These are phyloP conservation scores for Orius laevigatus DNA, from an alignment of 1,140 invertebrate species.

Conservation along the genomic window DNA sequence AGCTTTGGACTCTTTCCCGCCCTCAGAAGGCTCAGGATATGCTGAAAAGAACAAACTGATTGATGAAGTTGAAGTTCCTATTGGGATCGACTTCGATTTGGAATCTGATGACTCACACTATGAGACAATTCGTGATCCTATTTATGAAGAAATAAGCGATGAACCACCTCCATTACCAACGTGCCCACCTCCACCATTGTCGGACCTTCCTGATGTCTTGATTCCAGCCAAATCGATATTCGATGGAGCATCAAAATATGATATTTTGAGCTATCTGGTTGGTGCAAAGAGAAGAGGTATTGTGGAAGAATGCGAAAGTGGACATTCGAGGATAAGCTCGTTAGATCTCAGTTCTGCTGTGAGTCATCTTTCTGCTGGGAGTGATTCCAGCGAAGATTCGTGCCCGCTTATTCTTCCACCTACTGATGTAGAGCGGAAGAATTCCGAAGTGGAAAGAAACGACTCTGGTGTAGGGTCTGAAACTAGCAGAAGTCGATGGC, in stretches of 20 bases:
- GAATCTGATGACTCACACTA: conserved; percentile 45
- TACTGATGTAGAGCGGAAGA: conserved; percentile 19
- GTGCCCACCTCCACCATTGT: conserved; percentile 45
- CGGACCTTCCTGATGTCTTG: conserved; percentile 12
- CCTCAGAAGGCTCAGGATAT: conserved; percentile 8
- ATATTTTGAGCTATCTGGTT: conserved; percentile 73
- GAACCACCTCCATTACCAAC: conserved; percentile 58
- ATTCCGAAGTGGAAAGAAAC: conserved; percentile 62
- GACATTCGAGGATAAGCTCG: conserved; percentile 17
- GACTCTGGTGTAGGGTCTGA: conserved; percentile 88
- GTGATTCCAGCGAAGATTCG: conserved; percentile 51
- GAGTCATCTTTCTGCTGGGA: conserved; percentile 38
- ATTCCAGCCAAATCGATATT: conserved; percentile 45
- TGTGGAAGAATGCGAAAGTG: conserved; percentile 18
- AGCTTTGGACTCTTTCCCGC: conserved; percentile 4
- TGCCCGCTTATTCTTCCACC: conserved; percentile 35
- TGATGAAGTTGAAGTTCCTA: conserved; percentile 15
- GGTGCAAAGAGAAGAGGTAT: conserved; percentile 62
- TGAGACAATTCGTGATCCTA: conserved; percentile 66
- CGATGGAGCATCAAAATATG: conserved; percentile 65
- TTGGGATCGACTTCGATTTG: conserved; percentile 29
- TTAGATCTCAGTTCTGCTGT: conserved; percentile 36
- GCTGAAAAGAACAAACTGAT: conserved; percentile 15
- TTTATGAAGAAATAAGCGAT: conserved; percentile 63
- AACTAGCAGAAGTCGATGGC: conserved; percentile 60